Percentiles rank a stretch among this genome's conserved stretches.
phyloP scores from a whole-genome alignment of 1,140 invertebrate species.

The Drosophila ambigua region DNA sequence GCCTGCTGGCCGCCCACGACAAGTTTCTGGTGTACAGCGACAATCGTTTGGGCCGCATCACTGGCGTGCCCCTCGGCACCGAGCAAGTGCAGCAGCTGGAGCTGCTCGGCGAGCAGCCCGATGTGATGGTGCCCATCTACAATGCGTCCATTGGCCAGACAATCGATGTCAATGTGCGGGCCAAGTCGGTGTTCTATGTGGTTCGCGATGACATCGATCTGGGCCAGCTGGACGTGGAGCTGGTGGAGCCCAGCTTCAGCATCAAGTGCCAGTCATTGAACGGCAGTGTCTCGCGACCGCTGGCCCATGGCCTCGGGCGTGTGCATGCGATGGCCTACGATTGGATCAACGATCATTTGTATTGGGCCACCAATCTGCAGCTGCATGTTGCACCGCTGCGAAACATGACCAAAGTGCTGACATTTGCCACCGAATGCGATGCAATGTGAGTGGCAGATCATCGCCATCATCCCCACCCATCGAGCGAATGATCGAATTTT shows the following conservation, averaged over 20 bases:
- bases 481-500: no score
- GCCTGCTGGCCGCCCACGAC: slow-evolving; percentile 84
- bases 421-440: slow-evolving; percentile 60
- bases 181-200: slow-evolving; percentile 87
- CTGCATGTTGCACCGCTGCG: slow-evolving; percentile 69
- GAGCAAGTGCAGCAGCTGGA: slow-evolving; percentile 60
- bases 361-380: slow-evolving; percentile 88
- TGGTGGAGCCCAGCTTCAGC: slow-evolving; percentile 34
- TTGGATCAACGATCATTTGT: slow-evolving; percentile 91
- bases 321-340: slow-evolving; percentile 88
- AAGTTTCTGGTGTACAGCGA: slow-evolving; percentile 88
- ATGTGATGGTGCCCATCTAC: slow-evolving; percentile 88
- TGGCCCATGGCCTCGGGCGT: slow-evolving; percentile 83
- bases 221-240: slow-evolving; percentile 11
- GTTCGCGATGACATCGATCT: slow-evolving; percentile 24
- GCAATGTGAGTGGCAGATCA: slow-evolving; percentile 52
- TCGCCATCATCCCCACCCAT: no score
- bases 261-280: slow-evolving; percentile 64
- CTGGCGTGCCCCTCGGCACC: slow-evolving; percentile 85
- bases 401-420: slow-evolving; percentile 63
- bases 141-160: slow-evolving; percentile 87
- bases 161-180: slow-evolving; percentile 88
- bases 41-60: slow-evolving; percentile 87
- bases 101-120: slow-evolving; percentile 66
- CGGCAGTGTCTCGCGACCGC: slow-evolving; percentile 73